Conservation (phyloP, 2,113 vertebrate genomes). For the Lepus americanus region DNA sequence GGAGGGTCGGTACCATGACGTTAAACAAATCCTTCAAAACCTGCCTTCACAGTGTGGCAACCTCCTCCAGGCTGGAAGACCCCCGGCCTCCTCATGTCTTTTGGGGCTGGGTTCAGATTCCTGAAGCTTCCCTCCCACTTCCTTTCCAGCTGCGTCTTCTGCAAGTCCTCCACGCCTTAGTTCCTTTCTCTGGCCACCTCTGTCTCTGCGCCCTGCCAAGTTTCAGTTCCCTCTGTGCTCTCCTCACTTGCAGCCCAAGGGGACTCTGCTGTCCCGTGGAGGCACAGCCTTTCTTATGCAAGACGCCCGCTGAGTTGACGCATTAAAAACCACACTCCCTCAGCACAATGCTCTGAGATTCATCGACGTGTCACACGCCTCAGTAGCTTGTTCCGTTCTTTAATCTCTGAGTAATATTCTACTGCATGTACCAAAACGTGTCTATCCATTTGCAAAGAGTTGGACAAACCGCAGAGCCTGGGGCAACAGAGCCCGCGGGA, state of each 20-base stretch:
- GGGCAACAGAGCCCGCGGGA: not conserved
- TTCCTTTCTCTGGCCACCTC: not conserved
- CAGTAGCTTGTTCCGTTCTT: not conserved
- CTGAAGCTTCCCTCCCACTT: rapidly evolving
- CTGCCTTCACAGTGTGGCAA: not conserved
- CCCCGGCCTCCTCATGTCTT: rapidly evolving
- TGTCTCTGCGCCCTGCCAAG: not conserved
- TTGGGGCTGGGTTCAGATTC: not conserved
- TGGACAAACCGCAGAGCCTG: not conserved
- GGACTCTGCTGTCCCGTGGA: not conserved
- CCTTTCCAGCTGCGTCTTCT: not conserved
- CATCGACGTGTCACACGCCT: not conserved
- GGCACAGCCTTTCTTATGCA: not conserved
- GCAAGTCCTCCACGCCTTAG: rapidly evolving
- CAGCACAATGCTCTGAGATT: not conserved
- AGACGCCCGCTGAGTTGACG: not conserved
- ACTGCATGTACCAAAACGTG: too few relatives aligned
- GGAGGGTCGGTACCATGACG: not conserved
- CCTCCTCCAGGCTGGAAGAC: not conserved
- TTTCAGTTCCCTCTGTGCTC: not conserved
- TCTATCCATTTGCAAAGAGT: not conserved
- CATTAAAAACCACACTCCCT: not conserved
- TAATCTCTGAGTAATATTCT: not conserved
- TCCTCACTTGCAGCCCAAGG: rapidly evolving
- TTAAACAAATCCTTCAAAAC: not conserved